Conservation (phyloP, 2,113 vertebrate species). For the Charina bottae region DNA sequence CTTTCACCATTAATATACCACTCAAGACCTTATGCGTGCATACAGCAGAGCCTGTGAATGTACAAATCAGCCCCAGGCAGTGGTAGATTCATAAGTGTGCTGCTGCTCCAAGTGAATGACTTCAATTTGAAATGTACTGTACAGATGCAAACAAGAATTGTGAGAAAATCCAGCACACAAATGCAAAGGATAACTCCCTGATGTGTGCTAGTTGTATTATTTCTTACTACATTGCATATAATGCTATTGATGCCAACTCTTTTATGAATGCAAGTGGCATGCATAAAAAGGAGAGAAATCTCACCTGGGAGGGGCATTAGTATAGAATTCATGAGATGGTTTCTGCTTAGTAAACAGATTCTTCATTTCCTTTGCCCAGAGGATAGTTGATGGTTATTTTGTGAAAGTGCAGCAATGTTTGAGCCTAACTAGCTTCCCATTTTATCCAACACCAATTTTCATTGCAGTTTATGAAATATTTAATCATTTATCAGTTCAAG, state of each 20-base stretch:
- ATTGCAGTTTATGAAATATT: slow-evolving; percentile 71
- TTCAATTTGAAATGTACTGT: not conserved
- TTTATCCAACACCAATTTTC: slow-evolving; percentile 58
- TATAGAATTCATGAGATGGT: slow-evolving; percentile 41
- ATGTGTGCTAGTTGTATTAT: not conserved
- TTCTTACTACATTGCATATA: not conserved
- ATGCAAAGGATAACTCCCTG: not conserved
- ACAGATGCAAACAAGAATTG: not conserved
- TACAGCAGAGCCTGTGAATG: not conserved
- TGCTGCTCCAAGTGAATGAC: not conserved
- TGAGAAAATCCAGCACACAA: not conserved
- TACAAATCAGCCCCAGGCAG: not conserved
- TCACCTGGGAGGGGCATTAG: slow-evolving; percentile 30
- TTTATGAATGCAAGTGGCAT: slow-evolving; percentile 17
- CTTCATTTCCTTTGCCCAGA: slow-evolving; percentile 40
- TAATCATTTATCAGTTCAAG: slow-evolving; percentile 68
- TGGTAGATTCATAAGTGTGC: not conserved
- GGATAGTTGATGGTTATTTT: slow-evolving; percentile 52
- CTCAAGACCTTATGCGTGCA: not conserved
- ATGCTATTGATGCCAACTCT: not conserved
- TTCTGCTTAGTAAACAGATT: slow-evolving; percentile 40
- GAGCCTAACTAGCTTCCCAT: slow-evolving; percentile 31
- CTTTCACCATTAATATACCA: not conserved
- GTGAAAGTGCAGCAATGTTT: slow-evolving; percentile 45
- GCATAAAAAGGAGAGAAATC: slow-evolving; percentile 40